These are phyloP conservation scores for Haliclona indistincta DNA, from an alignment of 37 sponge, comb jelly and placozoan genomes.

Conservation along the genomic window DNA sequence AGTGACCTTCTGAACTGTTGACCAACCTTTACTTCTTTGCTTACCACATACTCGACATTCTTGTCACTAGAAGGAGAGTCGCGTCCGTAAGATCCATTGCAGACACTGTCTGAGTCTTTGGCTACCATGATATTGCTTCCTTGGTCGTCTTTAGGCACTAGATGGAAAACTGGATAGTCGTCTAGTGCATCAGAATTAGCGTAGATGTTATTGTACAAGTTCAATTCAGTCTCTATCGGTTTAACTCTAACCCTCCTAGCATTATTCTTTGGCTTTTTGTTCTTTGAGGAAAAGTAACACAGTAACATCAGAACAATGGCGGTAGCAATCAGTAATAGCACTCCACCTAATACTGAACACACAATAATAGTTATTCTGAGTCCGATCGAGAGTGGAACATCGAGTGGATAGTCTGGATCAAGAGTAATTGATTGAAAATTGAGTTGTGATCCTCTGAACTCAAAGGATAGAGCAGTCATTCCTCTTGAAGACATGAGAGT, in stretches of 20 bases:
- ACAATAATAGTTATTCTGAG: too few relatives aligned
- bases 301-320: too few relatives aligned
- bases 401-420: conserved; percentile 32
- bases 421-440: conserved; percentile 10
- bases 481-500: background rate
- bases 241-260: too few relatives aligned
- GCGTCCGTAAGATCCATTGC: background rate
- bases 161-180: background rate
- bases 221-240: too few relatives aligned
- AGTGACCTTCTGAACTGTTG: background rate
- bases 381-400: too few relatives aligned
- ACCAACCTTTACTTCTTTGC: background rate
- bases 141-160: background rate
- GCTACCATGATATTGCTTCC: background rate
- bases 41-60: background rate
- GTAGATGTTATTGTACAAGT: too few relatives aligned
- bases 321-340: too few relatives aligned
- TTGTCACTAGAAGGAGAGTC: background rate
- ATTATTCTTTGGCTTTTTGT: too few relatives aligned
- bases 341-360: too few relatives aligned
- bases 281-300: too few relatives aligned
- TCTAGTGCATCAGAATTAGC: background rate
- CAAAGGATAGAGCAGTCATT: conserved; percentile 8
- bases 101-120: background rate
- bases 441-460: conserved; percentile 21